These are phyloP conservation scores for Drosophila asahinai DNA, from an alignment of 1,140 invertebrate species.

Conservation along the genomic window DNA sequence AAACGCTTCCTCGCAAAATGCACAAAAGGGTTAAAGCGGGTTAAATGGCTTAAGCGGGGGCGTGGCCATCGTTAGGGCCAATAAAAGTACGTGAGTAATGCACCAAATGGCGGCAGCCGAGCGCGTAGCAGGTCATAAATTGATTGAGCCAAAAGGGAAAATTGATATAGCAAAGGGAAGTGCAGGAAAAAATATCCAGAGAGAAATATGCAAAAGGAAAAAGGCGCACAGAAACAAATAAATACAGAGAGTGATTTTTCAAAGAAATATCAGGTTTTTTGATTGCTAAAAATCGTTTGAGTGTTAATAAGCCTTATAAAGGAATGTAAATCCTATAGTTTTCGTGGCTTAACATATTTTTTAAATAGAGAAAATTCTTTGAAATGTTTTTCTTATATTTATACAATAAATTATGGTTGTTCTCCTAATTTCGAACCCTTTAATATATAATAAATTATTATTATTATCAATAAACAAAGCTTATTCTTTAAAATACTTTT, in stretches of 20 bases:
- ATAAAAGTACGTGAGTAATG: slow-evolving; percentile 78
- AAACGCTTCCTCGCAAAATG: slow-evolving; percentile 53
- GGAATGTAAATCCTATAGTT: background rate
- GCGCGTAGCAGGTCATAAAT: slow-evolving; percentile 63
- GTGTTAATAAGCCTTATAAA: background rate
- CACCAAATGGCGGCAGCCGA: slow-evolving; percentile 37
- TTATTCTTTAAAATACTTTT: background rate
- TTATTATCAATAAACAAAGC: too few relatives aligned
- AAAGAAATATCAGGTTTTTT: too few relatives aligned
- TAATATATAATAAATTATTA: too few relatives aligned
- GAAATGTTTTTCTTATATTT: too few relatives aligned
- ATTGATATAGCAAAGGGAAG: slow-evolving; percentile 50
- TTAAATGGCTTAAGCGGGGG: slow-evolving; percentile 72
- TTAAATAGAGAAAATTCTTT: too few relatives aligned
- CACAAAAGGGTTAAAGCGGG: slow-evolving; percentile 64
- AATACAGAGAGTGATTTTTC: background rate
- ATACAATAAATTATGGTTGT: too few relatives aligned
- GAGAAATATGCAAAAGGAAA: slow-evolving; percentile 7
- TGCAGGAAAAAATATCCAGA: slow-evolving; percentile 4
- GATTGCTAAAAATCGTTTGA: background rate
- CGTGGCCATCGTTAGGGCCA: slow-evolving; percentile 61
- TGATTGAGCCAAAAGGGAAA: slow-evolving; percentile 60
- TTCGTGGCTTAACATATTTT: background rate
- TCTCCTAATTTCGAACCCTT: too few relatives aligned
- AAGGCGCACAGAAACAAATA: background rate